Base-by-base conservation (phyloP, 2,888 invertebrate genomes). In the Drepanosiphum platanoidis region DNA sequence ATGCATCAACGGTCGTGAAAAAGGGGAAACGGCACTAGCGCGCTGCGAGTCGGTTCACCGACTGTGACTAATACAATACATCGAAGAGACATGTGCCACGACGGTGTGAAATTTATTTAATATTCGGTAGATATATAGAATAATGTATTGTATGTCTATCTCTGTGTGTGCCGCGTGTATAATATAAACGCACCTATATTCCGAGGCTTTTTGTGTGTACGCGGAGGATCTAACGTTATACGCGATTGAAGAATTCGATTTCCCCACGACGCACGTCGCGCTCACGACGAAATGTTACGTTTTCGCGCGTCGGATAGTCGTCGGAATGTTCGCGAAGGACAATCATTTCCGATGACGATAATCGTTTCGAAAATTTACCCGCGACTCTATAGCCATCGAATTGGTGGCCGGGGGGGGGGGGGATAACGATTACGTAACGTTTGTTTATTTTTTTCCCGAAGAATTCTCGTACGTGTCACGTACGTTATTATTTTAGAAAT, bases 31-130 rank as follows among this genome's bases (percentile, higher is more conserved):
- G 15, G 30, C 27, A 72, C 18, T 1, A 42, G 13, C 79, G n/a
- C 27, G 22, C 22, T 7, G 83, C 13, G 46, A 83, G 83, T 83
- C 83, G n/a, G 75, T 52, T 75, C 52, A 84, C 83, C 75, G 18
- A 84, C 75, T 68, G 83, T 75, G 83, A 84, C 83, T 84, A 75
- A 75, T 75, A 84, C 83, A 68, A 75, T 74, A 75, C 46, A 34
- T 30, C 39, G 42, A n/a, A 46, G 52, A 52, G 52, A 52, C 70
- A 52, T 70, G 80, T 71, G 68, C 64, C 64, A 52, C 64, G n/a
- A 66, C 42, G 36, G 61, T 61, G 82, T 34, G 42, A 64, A 68
- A 66, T 34, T 42, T 68, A 68, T 75, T 83, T 66, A 74, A 66
- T 83, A 74, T 66, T 46, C 79, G 27, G n/a, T 42, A 27, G 27